Percentiles rank a stretch among this genome's conserved stretches.
These are phyloP conservation scores for Candoia aspera DNA, from an alignment of 2,113 vertebrate species.

Conservation along the genomic window DNA sequence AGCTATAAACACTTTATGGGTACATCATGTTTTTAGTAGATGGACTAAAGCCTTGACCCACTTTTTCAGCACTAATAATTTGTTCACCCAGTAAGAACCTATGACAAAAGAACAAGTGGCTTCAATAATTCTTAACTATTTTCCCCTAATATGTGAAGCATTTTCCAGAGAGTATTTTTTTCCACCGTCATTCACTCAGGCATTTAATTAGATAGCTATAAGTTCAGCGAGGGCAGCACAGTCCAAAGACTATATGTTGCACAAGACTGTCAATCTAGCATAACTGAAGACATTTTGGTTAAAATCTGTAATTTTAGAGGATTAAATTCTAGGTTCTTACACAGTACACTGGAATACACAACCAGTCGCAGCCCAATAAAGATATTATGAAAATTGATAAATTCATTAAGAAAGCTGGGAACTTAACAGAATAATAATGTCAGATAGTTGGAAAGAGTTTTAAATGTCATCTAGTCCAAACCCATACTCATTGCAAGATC, in stretches of 20 bases:
- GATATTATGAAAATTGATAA: neutral
- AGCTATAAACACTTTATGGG: neutral
- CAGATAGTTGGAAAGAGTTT: neutral
- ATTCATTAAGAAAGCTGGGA: neutral
- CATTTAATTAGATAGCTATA: neutral
- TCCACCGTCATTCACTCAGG: slow-evolving; percentile 3
- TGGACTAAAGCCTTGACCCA: neutral
- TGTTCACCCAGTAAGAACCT: slow-evolving; percentile 44
- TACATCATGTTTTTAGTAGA: neutral
- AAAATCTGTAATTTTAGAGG: neutral
- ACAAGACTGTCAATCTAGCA: neutral
- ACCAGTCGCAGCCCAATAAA: neutral
- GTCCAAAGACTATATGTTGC: neutral
- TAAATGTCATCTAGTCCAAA: neutral
- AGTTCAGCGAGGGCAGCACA: neutral
- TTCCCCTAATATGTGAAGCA: slow-evolving; percentile 3
- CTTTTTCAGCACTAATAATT: slow-evolving; percentile 37
- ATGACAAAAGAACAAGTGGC: slow-evolving; percentile 19
- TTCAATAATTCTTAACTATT: neutral
- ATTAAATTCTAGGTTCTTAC: neutral
- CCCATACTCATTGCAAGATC: neutral
- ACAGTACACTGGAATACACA: neutral
- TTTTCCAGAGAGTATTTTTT: slow-evolving; percentile 14
- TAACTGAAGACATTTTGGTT: neutral
- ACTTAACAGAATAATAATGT: neutral